Base-by-base conservation (phyloP, 1,140 invertebrate species). In the Nilaparvata lugens region DNA sequence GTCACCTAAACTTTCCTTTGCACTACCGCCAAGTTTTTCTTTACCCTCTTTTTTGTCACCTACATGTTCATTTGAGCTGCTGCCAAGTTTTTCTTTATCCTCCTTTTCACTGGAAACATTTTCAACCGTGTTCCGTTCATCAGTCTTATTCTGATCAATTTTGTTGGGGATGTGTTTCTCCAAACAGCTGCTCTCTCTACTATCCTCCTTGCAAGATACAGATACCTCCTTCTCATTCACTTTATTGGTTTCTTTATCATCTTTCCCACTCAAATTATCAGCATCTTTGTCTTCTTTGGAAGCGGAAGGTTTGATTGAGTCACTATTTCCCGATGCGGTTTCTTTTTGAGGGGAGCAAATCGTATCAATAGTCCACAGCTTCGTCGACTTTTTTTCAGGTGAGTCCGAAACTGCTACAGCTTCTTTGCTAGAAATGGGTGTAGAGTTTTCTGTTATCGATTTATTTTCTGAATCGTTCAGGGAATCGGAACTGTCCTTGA, bases 361-460 rank as follows among this genome's bases (percentile, higher is more conserved):
- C 2, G 65, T 62, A 45, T 71, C 68, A 24, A 70, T 70, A 56
- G 63, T 69, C 69, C 68, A 71, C 21, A 71, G 56, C 54, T 68
- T 71, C 21, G 66, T 64, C 52, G 66, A 55, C 59, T 67, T 68
- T 31, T 64, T 66, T 19, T 66, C 60, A 69, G 88, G 78, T 69
- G 31, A 35, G 31, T 35, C 31, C 7, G 31, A 35, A 35, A 4
- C 31, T 6, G 4, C 13, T 35, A 35, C 31, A 35, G 7, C 13
- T 35, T 35, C 31, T 35, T 35, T 28, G 3, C 25, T 28, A 28
- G 3, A 28, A 28, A 28, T 35, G 31, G 9, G 2, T 11, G 31
- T 35, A 11, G 31, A 11, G 13, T 35, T 11, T 35, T 35, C 31
- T 35, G 7, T 35, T 35, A 11, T 4, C 31, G 13, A 35, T 4